Base-by-base conservation (phyloP, 1,140 invertebrate genomes). In the Hesperophylax magnus region DNA sequence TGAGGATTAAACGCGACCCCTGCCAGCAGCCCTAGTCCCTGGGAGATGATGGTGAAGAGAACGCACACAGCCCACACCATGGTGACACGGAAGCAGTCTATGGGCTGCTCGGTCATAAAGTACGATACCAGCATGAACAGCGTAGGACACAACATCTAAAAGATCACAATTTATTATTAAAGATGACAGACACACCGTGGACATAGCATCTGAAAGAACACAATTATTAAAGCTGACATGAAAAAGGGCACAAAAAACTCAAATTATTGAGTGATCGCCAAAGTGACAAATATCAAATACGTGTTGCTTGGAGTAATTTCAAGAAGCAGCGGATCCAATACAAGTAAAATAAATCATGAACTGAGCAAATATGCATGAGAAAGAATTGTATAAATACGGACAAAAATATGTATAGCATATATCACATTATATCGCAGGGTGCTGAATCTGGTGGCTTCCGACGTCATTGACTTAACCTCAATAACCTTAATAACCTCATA, bases 81-180 rank as follows among this genome's bases (percentile, higher is more conserved):
- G 1, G 90, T 86, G 84, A 96, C 93, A 20, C 96, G 90, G 11
- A 90, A 81, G 0, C 88, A 82, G 31, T 96, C 95, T 74, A 92
- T 85, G 0, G 95, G 95, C 85, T 97, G 96, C 0, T 93, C 93
- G 0, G 96, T 97, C 91, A 97, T 92, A 84, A 92, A 95, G 88
- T 97, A 97, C 0, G 94, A 92, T 22, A 96, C 94, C 18, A 93
- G 86, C 15, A 95, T 87, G 85, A 97, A 97, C 2, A 93, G 85
- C 1, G 95, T 92, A 2, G 96, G 95, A 85, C 93, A 94, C 24
- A 95, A 80, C 61, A 95, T 87, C 94, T 95, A 89, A 75, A 86
- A 82, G 0, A 56, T 24, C 2, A 53, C 67, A 11, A n/a, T n/a
- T n/a, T n/a, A 18, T 71, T 71, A 52, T 52, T 17, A 34, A 8